These are phyloP conservation scores for Phenganax stokvisi DNA, from an alignment of 92 coral and sea anemone genomes.

Conservation along the genomic window DNA sequence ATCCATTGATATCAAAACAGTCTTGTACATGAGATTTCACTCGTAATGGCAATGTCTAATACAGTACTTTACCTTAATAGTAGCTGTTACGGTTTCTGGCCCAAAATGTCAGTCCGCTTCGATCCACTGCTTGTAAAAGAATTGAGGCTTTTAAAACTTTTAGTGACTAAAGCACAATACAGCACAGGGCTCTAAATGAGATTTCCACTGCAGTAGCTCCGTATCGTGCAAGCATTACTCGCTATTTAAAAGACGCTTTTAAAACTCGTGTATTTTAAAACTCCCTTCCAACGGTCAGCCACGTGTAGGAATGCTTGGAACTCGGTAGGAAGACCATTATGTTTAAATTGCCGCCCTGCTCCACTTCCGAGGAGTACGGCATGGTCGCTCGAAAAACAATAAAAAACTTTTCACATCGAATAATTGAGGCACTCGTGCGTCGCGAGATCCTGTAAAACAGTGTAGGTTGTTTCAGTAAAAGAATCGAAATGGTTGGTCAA, in stretches of 20 bases:
- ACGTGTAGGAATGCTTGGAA: constrained; percentile 5
- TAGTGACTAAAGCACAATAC: too few species aligned
- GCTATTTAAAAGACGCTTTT: not conserved
- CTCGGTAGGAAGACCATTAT: constrained; percentile 21
- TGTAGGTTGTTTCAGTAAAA: too few species aligned
- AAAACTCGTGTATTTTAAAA: constrained; percentile 7
- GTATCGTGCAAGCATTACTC: not conserved
- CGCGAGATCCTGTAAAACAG: not conserved
- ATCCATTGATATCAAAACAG: too few species aligned
- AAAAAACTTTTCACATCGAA: not conserved
- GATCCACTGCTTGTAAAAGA: too few species aligned
- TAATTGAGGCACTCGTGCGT: constrained; percentile 3
- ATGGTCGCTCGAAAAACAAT: constrained; percentile 11
- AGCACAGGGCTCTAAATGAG: too few species aligned
- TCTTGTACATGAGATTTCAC: too few species aligned
- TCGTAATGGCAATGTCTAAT: too few species aligned
- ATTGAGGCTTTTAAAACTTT: too few species aligned
- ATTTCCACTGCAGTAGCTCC: not conserved
- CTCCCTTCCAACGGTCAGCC: constrained; percentile 9
- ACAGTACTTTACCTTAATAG: too few species aligned
- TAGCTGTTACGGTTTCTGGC: too few species aligned
- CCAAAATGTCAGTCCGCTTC: too few species aligned
- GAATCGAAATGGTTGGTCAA: too few species aligned
- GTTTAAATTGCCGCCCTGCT: constrained; percentile 1
- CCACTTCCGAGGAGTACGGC: constrained; percentile 10